phyloP scores from a whole-genome alignment of 2,113 vertebrate species.

The Crotalus viridis region DNA sequence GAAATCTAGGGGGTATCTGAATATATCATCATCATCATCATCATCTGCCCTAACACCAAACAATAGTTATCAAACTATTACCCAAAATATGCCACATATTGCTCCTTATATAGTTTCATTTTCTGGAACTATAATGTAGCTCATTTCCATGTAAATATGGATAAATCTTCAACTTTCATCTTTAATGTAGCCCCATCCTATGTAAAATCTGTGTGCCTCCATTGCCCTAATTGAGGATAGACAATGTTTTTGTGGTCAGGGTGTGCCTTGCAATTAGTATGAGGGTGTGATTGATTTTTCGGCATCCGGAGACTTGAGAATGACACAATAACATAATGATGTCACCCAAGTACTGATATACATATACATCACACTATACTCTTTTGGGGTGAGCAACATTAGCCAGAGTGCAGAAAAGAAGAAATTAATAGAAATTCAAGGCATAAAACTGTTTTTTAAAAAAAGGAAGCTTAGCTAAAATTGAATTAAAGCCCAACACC shows the following conservation, averaged over 20 bases:
- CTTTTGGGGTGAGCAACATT: neutral
- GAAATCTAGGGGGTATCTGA: too few relatives aligned
- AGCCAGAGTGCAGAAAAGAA: neutral
- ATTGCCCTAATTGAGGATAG: neutral
- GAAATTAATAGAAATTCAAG: neutral
- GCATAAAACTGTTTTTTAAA: neutral
- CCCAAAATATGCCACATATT: neutral
- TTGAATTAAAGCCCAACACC: neutral
- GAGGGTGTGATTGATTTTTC: neutral
- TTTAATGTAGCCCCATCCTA: neutral
- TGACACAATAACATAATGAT: neutral
- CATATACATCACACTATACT: neutral
- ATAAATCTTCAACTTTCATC: neutral
- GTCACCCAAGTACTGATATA: neutral
- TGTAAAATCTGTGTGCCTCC: neutral
- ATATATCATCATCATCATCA: neutral
- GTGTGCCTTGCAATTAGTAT: neutral
- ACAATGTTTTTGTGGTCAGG: neutral
- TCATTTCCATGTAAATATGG: neutral
- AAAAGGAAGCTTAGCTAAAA: neutral
- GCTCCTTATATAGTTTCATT: neutral
- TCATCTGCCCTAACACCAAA: neutral
- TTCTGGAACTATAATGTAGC: neutral
- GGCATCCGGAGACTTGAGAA: neutral
- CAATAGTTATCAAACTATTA: neutral